phyloP scores from a whole-genome alignment of 2,113 vertebrate species.

The Coptodon rendalli region DNA sequence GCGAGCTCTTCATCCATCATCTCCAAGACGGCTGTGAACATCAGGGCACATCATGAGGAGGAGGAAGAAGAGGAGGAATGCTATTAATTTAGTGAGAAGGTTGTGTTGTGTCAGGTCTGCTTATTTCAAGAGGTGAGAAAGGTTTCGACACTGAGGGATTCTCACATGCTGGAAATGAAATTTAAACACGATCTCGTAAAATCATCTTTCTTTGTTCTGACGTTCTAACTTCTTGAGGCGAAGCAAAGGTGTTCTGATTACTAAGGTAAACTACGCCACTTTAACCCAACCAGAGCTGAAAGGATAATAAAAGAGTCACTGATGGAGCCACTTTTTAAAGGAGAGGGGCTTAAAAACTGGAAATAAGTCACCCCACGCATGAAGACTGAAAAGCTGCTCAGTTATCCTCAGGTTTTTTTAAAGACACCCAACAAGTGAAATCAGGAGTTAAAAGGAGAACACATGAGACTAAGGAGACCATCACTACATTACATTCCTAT shows the following conservation, averaged over 20 bases:
- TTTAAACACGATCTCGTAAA: neutral
- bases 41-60: neutral
- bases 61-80: neutral
- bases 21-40: neutral
- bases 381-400: neutral
- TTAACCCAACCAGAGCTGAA: neutral
- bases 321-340: neutral
- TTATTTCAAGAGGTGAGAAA: neutral
- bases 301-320: neutral
- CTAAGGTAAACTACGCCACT: rapidly evolving
- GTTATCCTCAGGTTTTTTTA: neutral
- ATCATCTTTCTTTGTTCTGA: neutral
- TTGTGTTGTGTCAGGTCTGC: neutral
- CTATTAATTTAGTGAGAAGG: neutral
- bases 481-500: rapidly evolving
- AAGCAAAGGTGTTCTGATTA: neutral
- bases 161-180: neutral
- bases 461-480: neutral
- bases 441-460: neutral
- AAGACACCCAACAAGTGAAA: neutral
- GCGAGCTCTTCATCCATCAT: conserved; percentile 21
- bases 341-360: rapidly evolving
- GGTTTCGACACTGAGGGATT: neutral
- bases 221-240: neutral
- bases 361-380: neutral